Base-by-base conservation (phyloP, 2,888 invertebrate species). In the Melanostoma mellinum region DNA sequence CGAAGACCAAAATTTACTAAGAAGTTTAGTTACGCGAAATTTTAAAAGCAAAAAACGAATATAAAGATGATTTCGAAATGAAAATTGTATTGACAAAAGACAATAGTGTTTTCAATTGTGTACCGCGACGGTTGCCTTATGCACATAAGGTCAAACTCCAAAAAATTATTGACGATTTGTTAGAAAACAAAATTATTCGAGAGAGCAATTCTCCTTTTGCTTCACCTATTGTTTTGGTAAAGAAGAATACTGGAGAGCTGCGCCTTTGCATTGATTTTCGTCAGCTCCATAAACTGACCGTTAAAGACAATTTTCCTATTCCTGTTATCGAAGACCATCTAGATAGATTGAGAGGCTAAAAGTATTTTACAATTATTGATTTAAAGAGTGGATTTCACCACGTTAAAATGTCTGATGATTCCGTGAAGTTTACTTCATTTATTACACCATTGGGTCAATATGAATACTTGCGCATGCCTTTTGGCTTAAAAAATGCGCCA, bases 241-340 rank as follows among this genome's bases (percentile, higher is more conserved):
- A 55, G 36, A 55, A n/a, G 36, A 55, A 55, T 8, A 55, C 9
- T 8, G 44, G 33, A 2, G 44, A 60, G n/a, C 6, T 60, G 8
- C 30, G 44, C 2, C 32, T 42, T 60, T 60, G 32, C n/a, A 8
- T 60, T 32, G 33, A 60, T 30, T 42, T 44, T 44, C 40, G 60
- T 8, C 30, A 55, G 35, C 33, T 55, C 6, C 35, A 55, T 9
- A 36, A 55, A 36, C 3, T 48, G 6, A 48, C 48, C 2, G 20
- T 48, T 20, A 48, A 48, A 20, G 48, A 48, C 48, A 48, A 53
- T 35, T 53, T 53, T 9, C 53, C 53, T 1, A 53, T 53, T 35
- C 53, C 53, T 33, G 9, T 53, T 33, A 53, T 53, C 3, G 53
- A 53, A 53, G 53, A 53, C n/a, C 53, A 53, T n/a, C n/a, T 53